Conservation (phyloP, 2,113 vertebrate genomes). For the Physeter macrocephalus region DNA sequence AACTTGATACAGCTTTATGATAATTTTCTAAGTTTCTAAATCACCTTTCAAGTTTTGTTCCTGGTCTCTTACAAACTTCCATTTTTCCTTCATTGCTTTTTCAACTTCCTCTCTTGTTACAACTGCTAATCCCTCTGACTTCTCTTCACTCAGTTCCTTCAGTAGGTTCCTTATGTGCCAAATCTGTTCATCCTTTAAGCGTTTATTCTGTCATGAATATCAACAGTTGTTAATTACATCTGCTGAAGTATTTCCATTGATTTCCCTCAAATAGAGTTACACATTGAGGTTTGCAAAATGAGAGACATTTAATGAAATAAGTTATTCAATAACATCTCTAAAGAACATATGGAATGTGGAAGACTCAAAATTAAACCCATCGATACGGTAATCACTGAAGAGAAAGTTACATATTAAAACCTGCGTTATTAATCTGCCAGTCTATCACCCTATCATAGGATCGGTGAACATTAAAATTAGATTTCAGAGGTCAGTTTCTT, state of each 20-base stretch:
- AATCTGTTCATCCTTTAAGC: constrained; percentile 77
- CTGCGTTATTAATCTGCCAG: background rate
- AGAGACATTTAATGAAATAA: background rate
- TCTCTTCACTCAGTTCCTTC: constrained; percentile 72
- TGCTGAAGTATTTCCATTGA: background rate
- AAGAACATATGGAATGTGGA: background rate
- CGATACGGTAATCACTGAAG: background rate
- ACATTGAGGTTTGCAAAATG: background rate
- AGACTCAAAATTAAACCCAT: background rate
- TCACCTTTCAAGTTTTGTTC: constrained; percentile 83
- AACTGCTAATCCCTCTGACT: constrained; percentile 57
- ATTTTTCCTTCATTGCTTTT: constrained; percentile 74
- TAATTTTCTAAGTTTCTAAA: background rate
- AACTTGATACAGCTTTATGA: background rate
- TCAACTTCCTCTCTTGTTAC: constrained; percentile 82
- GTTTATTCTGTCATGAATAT: constrained; percentile 68
- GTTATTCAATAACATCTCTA: background rate
- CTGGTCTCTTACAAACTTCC: constrained; percentile 77
- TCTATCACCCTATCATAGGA: background rate
- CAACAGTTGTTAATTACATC: background rate
- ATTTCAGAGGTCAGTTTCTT: background rate
- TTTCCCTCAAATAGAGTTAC: background rate
- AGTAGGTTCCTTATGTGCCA: constrained; percentile 66
- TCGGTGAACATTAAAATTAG: background rate
- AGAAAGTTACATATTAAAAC: background rate